phyloP scores from a whole-genome alignment of 1,140 invertebrate genomes.

The Drosophila kepulauana region DNA sequence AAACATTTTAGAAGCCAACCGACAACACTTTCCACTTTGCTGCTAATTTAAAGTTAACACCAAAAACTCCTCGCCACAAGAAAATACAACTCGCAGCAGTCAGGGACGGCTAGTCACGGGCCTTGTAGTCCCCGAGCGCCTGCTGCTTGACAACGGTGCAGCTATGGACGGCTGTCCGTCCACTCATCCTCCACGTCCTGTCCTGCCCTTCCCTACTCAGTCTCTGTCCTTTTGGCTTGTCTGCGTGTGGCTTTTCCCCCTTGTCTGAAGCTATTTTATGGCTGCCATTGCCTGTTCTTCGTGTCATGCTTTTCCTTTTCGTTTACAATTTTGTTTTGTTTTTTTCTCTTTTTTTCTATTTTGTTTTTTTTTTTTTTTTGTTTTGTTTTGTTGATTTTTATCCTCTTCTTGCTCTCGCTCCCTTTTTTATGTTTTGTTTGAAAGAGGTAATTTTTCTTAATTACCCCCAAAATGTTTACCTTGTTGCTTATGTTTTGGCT shows the following conservation, averaged over 20 bases:
- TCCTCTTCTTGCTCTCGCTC: conserved; percentile 23
- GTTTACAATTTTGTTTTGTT: conserved; percentile 36
- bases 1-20: conserved; percentile 82
- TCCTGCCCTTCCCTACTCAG: no score
- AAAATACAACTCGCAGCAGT: conserved; percentile 40
- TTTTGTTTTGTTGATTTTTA: conserved; percentile 35
- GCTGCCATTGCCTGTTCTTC: conserved; percentile 34
- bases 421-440: conserved; percentile 41
- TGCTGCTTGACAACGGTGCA: conserved; percentile 24
- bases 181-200: conserved; percentile 2
- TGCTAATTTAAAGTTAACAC: conserved; percentile 83
- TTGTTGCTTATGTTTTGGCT: conserved; percentile 71
- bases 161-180: conserved; percentile 16
- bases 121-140: neutral
- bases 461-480: conserved; percentile 81
- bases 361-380: conserved; percentile 31
- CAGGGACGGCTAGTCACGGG: conserved; percentile 17
- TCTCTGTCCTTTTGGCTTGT: conserved; percentile 34
- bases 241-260: conserved; percentile 41
- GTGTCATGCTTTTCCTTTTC: conserved; percentile 39
- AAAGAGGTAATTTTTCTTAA: conserved; percentile 82
- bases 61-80: conserved; percentile 73
- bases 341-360: conserved; percentile 33
- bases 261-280: conserved; percentile 69
- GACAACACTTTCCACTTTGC: conserved; percentile 83